phyloP scores from a whole-genome alignment of 2,888 invertebrate genomes.

The Ectobius pallidus region DNA sequence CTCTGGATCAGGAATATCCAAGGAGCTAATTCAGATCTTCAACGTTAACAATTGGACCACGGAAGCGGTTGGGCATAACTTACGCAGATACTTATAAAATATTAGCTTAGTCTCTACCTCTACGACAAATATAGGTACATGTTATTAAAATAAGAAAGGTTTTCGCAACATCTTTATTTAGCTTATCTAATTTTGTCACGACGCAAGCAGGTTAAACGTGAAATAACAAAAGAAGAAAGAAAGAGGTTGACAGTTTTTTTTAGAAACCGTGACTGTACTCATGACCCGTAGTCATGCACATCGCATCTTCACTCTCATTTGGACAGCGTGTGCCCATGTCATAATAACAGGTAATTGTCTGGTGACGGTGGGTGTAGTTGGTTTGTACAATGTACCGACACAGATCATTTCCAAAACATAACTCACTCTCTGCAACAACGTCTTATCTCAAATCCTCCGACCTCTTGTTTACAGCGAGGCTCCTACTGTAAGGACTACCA shows the following conservation, averaged over 20 bases:
- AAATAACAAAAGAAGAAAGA: neutral
- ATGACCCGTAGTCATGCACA: neutral
- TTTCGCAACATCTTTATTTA: too few species aligned
- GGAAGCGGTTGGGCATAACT: too few species aligned
- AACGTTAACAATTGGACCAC: too few species aligned
- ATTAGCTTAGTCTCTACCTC: too few species aligned
- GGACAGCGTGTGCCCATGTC: constrained; percentile 13
- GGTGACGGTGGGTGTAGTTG: constrained; percentile 20
- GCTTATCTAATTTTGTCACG: too few species aligned
- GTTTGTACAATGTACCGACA: constrained; percentile 1
- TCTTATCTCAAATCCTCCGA: neutral
- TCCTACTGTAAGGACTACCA: too few species aligned
- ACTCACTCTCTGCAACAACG: neutral
- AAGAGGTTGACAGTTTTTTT: constrained; percentile 10
- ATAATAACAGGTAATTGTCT: constrained; percentile 15
- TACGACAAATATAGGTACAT: too few species aligned
- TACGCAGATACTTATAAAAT: too few species aligned
- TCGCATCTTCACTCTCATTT: neutral
- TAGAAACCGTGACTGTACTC: neutral
- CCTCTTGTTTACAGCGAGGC: too few species aligned
- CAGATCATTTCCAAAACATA: neutral
- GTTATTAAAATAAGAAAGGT: too few species aligned
- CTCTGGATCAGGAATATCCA: too few species aligned
- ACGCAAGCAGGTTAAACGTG: neutral
- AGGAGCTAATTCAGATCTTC: too few species aligned